These are phyloP conservation scores for Drosophila suzukii DNA, from an alignment of 1,140 invertebrate species.

Conservation along the genomic window DNA sequence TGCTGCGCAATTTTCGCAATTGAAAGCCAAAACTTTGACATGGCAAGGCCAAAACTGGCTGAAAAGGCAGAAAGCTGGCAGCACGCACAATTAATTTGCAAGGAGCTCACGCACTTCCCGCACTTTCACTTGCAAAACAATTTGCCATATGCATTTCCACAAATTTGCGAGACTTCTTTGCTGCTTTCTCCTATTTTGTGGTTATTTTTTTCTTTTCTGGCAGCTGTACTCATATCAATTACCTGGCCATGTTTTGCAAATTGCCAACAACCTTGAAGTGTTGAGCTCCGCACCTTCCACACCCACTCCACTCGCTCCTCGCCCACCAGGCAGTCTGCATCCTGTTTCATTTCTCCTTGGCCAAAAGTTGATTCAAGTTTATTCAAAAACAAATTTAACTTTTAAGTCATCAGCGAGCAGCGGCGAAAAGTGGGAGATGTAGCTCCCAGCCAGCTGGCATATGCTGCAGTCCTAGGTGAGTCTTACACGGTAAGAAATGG, in stretches of 20 bases:
- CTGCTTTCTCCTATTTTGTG: constrained; percentile 11
- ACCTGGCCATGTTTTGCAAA: constrained; percentile 54
- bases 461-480: constrained; percentile 24
- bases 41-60: constrained; percentile 15
- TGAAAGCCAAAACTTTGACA: constrained; percentile 47
- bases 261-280: constrained; percentile 67
- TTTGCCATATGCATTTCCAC: constrained; percentile 54
- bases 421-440: constrained; percentile 18
- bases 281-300: constrained; percentile 20
- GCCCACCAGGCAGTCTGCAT: constrained; percentile 6
- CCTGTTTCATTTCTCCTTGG: constrained; percentile 28
- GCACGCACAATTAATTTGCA: constrained; percentile 65
- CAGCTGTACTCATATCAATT: constrained; percentile 65
- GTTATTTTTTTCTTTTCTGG: constrained; percentile 14
- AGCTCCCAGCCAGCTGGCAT: constrained; percentile 28
- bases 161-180: constrained; percentile 35
- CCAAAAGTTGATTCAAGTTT: constrained; percentile 78
- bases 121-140: constrained; percentile 20
- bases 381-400: constrained; percentile 77
- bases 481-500: not conserved
- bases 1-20: constrained; percentile 45
- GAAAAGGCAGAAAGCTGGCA: not conserved
- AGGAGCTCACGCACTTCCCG: constrained; percentile 29
- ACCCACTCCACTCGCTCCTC: not conserved
- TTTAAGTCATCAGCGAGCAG: constrained; percentile 70